These are phyloP conservation scores for Bungarus multicinctus DNA, from an alignment of 2,113 vertebrate species.

Conservation along the genomic window DNA sequence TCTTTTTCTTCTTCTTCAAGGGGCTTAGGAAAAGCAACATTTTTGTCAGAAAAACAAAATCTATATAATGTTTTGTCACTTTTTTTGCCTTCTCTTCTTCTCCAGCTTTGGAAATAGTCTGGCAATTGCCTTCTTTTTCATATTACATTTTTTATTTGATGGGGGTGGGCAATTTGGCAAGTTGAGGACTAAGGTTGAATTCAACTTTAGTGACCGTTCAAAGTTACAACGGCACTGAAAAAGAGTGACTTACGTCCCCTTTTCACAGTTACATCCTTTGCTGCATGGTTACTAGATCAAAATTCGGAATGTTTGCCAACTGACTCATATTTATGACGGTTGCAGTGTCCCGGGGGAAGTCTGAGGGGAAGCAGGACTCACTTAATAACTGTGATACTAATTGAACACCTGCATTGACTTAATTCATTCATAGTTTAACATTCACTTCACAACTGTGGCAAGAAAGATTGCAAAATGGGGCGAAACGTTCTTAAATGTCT, in stretches of 20 bases:
- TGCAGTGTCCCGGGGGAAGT: too few species aligned
- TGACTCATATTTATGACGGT: not conserved
- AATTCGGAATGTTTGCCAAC: too few species aligned
- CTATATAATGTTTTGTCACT: not conserved
- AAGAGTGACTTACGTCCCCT: not conserved
- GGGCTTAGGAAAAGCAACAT: not conserved
- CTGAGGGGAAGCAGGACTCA: too few species aligned
- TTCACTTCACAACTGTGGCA: too few species aligned
- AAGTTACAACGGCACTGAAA: not conserved
- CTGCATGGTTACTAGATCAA: not conserved
- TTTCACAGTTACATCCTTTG: not conserved
- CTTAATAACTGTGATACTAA: too few species aligned
- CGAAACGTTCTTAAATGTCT: too few species aligned
- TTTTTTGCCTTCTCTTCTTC: constrained; percentile 3
- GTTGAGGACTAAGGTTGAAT: not conserved
- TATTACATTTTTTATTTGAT: not conserved
- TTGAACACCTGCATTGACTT: too few species aligned
- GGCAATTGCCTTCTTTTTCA: not conserved
- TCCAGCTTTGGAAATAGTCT: not conserved
- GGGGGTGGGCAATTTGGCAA: not conserved
- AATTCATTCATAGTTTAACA: too few species aligned
- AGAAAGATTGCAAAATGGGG: too few species aligned
- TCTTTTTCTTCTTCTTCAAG: not conserved
- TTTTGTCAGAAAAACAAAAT: constrained; percentile 36
- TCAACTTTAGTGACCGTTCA: not conserved